phyloP scores from a whole-genome alignment of 2,113 vertebrate species.

The Pampusana beccarii region DNA sequence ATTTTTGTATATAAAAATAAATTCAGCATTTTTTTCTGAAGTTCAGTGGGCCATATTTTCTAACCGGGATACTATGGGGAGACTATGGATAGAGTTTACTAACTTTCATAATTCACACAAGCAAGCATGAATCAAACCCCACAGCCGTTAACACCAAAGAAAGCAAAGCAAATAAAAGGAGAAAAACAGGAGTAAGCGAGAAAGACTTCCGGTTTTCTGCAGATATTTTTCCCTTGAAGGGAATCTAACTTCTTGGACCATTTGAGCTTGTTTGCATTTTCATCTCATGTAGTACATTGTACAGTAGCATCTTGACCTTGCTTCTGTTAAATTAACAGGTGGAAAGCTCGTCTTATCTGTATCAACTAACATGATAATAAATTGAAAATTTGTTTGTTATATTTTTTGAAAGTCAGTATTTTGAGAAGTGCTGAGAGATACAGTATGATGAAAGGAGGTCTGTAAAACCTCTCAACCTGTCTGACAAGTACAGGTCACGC shows the following conservation, averaged over 20 bases:
- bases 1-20: neutral
- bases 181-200: neutral
- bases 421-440: neutral
- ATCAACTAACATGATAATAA: neutral
- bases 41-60: neutral
- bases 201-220: neutral
- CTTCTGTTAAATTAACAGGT: neutral
- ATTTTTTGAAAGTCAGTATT: neutral
- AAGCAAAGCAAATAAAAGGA: conserved; percentile 2
- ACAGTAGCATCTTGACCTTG: neutral
- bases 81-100: neutral
- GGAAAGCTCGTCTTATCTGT: neutral
- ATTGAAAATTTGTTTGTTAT: neutral
- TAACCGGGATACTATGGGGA: neutral
- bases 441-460: neutral
- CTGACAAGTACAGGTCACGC: neutral
- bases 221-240: neutral
- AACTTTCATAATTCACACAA: neutral
- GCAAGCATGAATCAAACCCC: neutral
- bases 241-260: neutral
- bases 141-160: conserved; percentile 40
- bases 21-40: neutral
- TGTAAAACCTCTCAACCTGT: neutral
- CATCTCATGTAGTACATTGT: neutral
- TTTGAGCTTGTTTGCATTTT: neutral